phyloP scores from a whole-genome alignment of 92 coral and sea anemone genomes.

The Palythoa caribaeorum region DNA sequence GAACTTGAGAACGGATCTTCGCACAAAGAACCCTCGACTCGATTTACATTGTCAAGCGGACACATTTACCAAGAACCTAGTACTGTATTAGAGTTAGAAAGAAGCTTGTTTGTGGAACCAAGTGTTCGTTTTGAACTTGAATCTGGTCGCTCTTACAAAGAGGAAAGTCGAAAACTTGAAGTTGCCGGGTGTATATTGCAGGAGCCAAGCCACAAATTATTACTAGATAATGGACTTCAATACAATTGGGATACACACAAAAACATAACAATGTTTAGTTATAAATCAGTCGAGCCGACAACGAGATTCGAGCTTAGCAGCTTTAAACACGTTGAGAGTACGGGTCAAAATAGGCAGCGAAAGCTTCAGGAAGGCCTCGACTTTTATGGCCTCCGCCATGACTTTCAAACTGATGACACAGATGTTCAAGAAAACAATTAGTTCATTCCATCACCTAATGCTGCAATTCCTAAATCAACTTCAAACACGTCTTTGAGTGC shows the following conservation, averaged over 20 bases:
- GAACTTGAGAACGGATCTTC: constrained; percentile 30
- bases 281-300: constrained; percentile 21
- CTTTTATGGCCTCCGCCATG: neutral
- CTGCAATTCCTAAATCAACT: no score
- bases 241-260: constrained; percentile 22
- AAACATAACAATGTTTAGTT: constrained; percentile 36
- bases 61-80: constrained; percentile 5
- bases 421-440: neutral
- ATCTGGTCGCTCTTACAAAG: constrained; percentile 26
- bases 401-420: neutral
- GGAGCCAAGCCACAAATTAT: constrained; percentile 10
- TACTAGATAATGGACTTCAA: constrained; percentile 32
- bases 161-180: constrained; percentile 24
- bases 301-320: constrained; percentile 39
- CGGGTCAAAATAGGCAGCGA: constrained; percentile 35
- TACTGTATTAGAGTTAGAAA: neutral
- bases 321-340: constrained; percentile 27
- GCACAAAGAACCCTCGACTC: constrained; percentile 14
- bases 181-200: neutral
- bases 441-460: neutral
- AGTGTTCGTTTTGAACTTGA: constrained; percentile 30
- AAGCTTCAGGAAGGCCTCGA: constrained; percentile 22
- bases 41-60: neutral
- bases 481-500: no score
- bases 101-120: constrained; percentile 28